Evolutionary conservation across 1,140 invertebrate genomes (phyloP).

Genomic region (Ceratina japonica): DNA sequence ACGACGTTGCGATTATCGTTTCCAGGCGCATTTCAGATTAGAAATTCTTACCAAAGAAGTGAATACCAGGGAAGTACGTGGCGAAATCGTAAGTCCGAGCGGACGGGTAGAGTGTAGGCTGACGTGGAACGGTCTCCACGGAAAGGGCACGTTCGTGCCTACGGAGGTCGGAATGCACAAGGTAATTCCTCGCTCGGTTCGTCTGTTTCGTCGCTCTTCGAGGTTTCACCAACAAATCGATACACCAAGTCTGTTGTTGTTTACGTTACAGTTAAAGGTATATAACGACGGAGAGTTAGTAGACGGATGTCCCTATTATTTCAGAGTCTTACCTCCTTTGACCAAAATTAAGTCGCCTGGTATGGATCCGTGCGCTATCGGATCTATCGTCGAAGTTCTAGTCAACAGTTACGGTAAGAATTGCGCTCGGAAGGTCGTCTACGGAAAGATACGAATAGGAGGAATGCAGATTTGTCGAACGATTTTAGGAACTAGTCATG

Average conservation of each 20-base stretch:
- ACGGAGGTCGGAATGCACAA: constrained; percentile 96
- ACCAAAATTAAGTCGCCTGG: constrained; percentile 92
- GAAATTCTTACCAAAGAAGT: constrained; percentile 89
- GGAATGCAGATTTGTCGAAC: not conserved
- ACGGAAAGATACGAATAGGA: not conserved
- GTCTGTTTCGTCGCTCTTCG: constrained; percentile 4
- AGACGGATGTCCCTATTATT: constrained; percentile 87
- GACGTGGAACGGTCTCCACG: constrained; percentile 84
- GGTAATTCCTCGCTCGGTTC: constrained; percentile 57
- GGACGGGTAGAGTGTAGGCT: constrained; percentile 82
- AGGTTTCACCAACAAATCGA: not conserved
- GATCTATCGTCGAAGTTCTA: constrained; percentile 96
- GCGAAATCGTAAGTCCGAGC: constrained; percentile 90
- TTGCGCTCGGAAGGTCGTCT: not conserved
- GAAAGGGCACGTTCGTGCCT: constrained; percentile 91
- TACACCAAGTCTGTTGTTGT: not conserved
- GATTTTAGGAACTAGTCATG: constrained; percentile 88
- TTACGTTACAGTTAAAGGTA: constrained; percentile 81
- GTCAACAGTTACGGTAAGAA: constrained; percentile 89
- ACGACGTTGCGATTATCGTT: not conserved
- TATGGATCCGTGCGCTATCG: constrained; percentile 96
- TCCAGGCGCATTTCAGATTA: constrained; percentile 89
- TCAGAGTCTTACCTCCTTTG: constrained; percentile 91
- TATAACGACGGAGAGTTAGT: constrained; percentile 84
- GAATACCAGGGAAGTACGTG: constrained; percentile 87